Base-by-base conservation (phyloP, 2,113 vertebrate genomes). In the Perccottus glenii region DNA sequence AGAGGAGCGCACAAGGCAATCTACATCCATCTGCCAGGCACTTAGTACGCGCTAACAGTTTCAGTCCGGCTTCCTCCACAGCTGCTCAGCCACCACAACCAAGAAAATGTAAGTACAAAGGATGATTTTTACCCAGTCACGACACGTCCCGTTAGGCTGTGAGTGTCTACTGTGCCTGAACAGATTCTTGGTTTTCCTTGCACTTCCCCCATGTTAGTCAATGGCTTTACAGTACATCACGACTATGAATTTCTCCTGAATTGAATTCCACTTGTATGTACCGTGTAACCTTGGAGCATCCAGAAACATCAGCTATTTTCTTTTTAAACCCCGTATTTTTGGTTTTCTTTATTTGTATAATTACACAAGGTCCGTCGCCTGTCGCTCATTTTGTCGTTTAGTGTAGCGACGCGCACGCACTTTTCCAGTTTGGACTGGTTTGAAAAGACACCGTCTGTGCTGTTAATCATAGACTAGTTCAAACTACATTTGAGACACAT, bases 351-450 rank as follows among this genome's bases (percentile, higher is more conserved):
- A 2, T 78, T 60, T 51, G 50, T 27, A 5, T 4, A 1, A 64
- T 49, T 38, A 38, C 11, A 48, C 16, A 44, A 3, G 44, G 38
- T 68, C 67, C 33, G 5, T 83, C 33, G 8, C 5, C 8, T 33
- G 40, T 6, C n/a, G 56, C 7, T 66, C 67, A 56, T 45, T 55
- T 32, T 15, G 12, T 60, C 16, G 19, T 73, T 65, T 46, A 45
- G 42, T 42, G 15, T 56, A 80, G 66, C 36, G 14, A 42, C 70
- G 74, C 77, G 75, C 80, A 70, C 77, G 76, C 73, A 77, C 64
- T 62, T 73, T 78, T 82, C 86, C 88, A 83, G 86, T 82, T 80
- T 56, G 65, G 72, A 85, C 87, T 82, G 89, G 86, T 87, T 89
- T 60, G 45, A 55, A 82, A 81, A 67, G 73, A 78, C 71, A 65